These are phyloP conservation scores for Serranus cabrilla DNA, from an alignment of 2,797 vertebrate genomes.

Conservation along the genomic window DNA sequence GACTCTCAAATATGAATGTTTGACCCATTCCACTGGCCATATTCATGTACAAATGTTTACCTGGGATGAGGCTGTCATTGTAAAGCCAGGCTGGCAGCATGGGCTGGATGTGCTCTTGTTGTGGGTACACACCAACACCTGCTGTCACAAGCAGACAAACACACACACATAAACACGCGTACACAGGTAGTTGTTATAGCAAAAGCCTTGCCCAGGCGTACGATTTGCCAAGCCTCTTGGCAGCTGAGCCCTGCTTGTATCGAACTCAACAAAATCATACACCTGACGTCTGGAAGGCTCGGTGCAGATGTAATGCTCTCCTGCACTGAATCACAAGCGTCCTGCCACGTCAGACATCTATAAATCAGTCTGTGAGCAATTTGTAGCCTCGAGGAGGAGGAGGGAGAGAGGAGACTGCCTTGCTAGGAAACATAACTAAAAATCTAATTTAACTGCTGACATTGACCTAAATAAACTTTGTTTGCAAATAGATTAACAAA, in stretches of 20 bases:
- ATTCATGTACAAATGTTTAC: constrained; percentile 78
- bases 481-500: constrained; percentile 28
- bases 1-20: constrained; percentile 9
- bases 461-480: constrained; percentile 23
- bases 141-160: constrained; percentile 60
- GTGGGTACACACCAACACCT: constrained; percentile 93
- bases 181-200: constrained; percentile 46
- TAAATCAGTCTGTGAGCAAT: constrained; percentile 60
- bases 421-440: constrained; percentile 28
- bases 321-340: constrained; percentile 65
- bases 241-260: constrained; percentile 62
- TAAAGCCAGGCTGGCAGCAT: constrained; percentile 96
- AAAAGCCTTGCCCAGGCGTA: constrained; percentile 40
- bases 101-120: constrained; percentile 94
- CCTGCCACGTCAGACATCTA: constrained; percentile 57
- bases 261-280: constrained; percentile 55
- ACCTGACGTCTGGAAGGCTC: constrained; percentile 61
- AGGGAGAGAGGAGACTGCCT: constrained; percentile 22
- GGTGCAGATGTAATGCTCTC: constrained; percentile 50
- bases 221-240: constrained; percentile 59
- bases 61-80: constrained; percentile 95
- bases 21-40: background rate
- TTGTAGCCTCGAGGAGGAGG: constrained; percentile 40
- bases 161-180: constrained; percentile 27
- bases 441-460: constrained; percentile 27